Base-by-base conservation (phyloP, 2,888 invertebrate genomes). In the Portevinia maculata region DNA sequence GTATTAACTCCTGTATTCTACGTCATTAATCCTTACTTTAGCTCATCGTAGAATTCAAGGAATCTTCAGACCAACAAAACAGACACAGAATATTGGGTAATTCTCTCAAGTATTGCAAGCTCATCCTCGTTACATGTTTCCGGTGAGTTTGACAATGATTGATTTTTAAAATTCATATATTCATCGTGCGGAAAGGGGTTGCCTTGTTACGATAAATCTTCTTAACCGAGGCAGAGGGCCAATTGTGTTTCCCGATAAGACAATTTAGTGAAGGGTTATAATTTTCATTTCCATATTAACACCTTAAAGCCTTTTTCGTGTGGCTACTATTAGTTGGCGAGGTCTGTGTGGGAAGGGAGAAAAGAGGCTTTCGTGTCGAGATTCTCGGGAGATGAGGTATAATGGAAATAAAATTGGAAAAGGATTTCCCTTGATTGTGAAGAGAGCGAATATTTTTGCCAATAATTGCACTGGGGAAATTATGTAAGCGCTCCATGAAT, bases 401-500 rank as follows among this genome's bases (percentile, higher is more conserved):
- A 76, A 81, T 76, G 64, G 81, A 70, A 71, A 76, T 81, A 71
- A 81, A 76, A 81, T 81, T 76, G 60, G 41, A 30, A 71, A 71
- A 55, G 70, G 34, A 24, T 73, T 55, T 55, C 48, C 53, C 11
- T 17, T n/a, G 17, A 34, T 52, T n/a, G 57, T 44, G 3, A 37
- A 46, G 34, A 39, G 8, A 44, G 59, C 67, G 48, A 60, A 69
- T 74, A 74, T 62, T 59, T 81, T 70, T 34, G 34, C 3, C 11
- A 21, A n/a, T 44, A 19, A 6, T 21, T 9, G 17, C 44, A 13
- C 44, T 32, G 30, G 46, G 21, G 32, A 28, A 9, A 15, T 37
- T 52, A 8, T 52, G 50, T 28, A 17, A 37, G 28, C 37, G 50
- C 13, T 50, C 39, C 39, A 28, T 28, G 37, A 64, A 50, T 39